These are phyloP conservation scores for Lithodes maja DNA, from an alignment of 2,888 invertebrate genomes.

Conservation along the genomic window DNA sequence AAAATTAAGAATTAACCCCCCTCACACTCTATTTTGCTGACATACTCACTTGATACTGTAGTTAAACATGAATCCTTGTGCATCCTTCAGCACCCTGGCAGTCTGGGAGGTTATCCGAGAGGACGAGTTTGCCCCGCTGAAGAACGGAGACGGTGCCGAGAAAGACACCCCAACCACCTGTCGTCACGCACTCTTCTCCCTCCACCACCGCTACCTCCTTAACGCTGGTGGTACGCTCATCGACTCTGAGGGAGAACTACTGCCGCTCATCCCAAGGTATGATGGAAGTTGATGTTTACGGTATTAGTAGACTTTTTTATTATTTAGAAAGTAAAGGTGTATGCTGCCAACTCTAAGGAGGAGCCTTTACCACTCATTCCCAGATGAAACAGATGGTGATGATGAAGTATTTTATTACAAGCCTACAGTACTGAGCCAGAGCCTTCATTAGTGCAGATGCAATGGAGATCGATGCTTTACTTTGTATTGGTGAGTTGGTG, in stretches of 20 bases:
- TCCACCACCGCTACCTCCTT: constrained; percentile 87
- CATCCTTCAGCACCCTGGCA: constrained; percentile 82
- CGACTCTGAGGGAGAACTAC: constrained; percentile 74
- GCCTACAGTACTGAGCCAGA: too few relatives aligned
- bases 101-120: constrained; percentile 94
- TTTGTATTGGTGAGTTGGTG: too few relatives aligned
- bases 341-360: neutral
- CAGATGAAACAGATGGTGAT: too few relatives aligned
- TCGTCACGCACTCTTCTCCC: constrained; percentile 82
- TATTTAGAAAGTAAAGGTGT: neutral
- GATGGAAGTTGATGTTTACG: neutral
- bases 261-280: constrained; percentile 75
- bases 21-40: too few relatives aligned
- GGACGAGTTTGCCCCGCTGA: constrained; percentile 97
- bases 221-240: constrained; percentile 86
- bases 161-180: constrained; percentile 95
- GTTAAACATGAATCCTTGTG: too few relatives aligned
- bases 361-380: too few relatives aligned
- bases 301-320: neutral
- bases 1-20: too few relatives aligned
- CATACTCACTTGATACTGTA: too few relatives aligned
- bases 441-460: too few relatives aligned
- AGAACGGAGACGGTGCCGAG: constrained; percentile 90
- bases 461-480: too few relatives aligned
- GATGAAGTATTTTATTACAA: too few relatives aligned